Conservation (phyloP, 2,888 invertebrate genomes). For the Deilephila elpenor region DNA sequence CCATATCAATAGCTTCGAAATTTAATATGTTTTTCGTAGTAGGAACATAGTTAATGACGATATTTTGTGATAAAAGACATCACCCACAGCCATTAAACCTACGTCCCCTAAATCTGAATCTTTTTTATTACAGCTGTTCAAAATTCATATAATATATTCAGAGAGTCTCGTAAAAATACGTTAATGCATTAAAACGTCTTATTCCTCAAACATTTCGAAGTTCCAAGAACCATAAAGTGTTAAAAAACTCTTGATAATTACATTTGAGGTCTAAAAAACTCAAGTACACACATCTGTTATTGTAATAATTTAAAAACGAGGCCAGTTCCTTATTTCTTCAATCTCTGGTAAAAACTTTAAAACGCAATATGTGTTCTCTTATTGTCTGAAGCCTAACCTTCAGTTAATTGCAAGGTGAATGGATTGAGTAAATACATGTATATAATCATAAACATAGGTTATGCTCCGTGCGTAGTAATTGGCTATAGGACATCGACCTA, state of each 20-base stretch:
- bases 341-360: conserved; percentile 21
- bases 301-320: conserved; percentile 17
- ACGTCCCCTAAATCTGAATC: background rate
- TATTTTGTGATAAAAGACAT: too few species aligned
- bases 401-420: conserved; percentile 18
- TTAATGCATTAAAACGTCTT: background rate
- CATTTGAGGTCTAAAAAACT: conserved; percentile 4
- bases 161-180: background rate
- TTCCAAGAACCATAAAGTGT: background rate
- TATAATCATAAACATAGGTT: conserved; percentile 6
- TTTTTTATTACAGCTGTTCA: background rate
- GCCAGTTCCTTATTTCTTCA: conserved; percentile 26
- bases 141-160: background rate
- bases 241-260: background rate
- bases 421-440: background rate
- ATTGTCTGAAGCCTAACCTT: conserved; percentile 29
- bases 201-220: background rate
- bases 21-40: too few species aligned
- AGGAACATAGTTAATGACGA: background rate
- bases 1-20: background rate
- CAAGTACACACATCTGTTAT: conserved; percentile 13
- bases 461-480: background rate
- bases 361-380: conserved; percentile 18
- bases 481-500: background rate
- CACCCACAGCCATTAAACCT: too few species aligned